Evolutionary conservation across 23 tunicate species (phyloP).

Genomic region (Trididemnum miniatum): DNA sequence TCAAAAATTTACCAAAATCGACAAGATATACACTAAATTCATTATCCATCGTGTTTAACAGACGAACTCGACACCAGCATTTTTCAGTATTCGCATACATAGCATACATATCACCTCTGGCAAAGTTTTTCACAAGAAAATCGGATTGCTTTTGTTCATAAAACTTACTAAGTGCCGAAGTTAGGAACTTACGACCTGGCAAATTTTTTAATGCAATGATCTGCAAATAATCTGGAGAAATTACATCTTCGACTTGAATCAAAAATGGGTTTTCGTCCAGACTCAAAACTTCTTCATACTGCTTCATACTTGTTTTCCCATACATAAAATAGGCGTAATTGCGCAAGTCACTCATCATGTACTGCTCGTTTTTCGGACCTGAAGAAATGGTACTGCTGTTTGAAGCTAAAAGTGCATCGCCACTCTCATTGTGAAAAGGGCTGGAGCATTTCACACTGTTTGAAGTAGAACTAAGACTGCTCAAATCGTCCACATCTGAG

Average conservation of each 20-base stretch:
- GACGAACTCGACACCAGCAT: constrained; percentile 37
- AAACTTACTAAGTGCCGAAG: constrained; percentile 11
- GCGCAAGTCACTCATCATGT: background rate
- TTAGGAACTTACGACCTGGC: constrained; percentile 6
- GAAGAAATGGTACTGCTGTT: background rate
- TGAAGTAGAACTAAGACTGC: no score
- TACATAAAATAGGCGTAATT: background rate
- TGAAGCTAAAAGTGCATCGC: background rate
- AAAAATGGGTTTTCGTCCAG: constrained; percentile 24
- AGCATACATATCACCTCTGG: constrained; percentile 28
- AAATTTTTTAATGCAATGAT: constrained; percentile 35
- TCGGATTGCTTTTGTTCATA: background rate
- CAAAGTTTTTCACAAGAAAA: background rate
- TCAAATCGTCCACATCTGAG: no score
- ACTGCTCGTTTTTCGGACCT: background rate
- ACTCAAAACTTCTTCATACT: constrained; percentile 4
- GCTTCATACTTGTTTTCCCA: background rate
- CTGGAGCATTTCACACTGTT: no score
- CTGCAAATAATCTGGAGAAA: constrained; percentile 33
- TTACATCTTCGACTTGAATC: constrained; percentile 29
- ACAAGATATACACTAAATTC: constrained; percentile 35
- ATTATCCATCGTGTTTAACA: constrained; percentile 11
- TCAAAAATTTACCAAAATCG: constrained; percentile 43
- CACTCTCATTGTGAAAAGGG: background rate
- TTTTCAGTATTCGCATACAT: background rate